Conservation (phyloP, 2,888 invertebrate species). For the Acleris sparsana region DNA sequence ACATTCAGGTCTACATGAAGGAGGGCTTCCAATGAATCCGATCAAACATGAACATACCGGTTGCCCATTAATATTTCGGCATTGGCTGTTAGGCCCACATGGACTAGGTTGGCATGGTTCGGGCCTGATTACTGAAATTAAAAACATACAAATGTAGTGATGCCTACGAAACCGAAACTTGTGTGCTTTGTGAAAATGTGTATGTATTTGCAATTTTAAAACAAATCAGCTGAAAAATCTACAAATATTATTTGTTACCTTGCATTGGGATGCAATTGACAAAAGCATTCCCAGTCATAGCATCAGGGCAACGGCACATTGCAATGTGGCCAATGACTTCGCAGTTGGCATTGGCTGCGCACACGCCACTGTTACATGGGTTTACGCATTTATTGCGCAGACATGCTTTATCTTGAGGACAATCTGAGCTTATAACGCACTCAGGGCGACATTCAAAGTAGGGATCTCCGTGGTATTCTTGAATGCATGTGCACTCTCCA, state of each 20-base stretch:
- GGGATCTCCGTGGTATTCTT: conserved; percentile 87
- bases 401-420: conserved; percentile 85
- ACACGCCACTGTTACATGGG: conserved; percentile 87
- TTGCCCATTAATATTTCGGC: conserved; percentile 88
- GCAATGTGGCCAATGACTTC: conserved; percentile 88
- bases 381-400: conserved; percentile 87
- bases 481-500: conserved; percentile 84
- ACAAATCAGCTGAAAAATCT: background rate
- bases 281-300: conserved; percentile 87
- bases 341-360: conserved; percentile 88
- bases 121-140: conserved; percentile 61
- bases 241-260: conserved; percentile 53
- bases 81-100: conserved; percentile 92
- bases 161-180: background rate
- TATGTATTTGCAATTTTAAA: too few relatives aligned
- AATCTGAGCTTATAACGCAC: conserved; percentile 87
- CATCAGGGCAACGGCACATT: conserved; percentile 87
- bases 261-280: conserved; percentile 80
- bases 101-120: conserved; percentile 83
- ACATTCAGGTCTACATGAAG: conserved; percentile 91
- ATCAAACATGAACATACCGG: conserved; percentile 88
- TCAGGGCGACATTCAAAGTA: conserved; percentile 87
- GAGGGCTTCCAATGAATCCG: conserved; percentile 89
- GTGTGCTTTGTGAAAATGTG: background rate
- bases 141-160: conserved; percentile 12